These are phyloP conservation scores for Eilema sororculum DNA, from an alignment of 2,888 invertebrate species.

Conservation along the genomic window DNA sequence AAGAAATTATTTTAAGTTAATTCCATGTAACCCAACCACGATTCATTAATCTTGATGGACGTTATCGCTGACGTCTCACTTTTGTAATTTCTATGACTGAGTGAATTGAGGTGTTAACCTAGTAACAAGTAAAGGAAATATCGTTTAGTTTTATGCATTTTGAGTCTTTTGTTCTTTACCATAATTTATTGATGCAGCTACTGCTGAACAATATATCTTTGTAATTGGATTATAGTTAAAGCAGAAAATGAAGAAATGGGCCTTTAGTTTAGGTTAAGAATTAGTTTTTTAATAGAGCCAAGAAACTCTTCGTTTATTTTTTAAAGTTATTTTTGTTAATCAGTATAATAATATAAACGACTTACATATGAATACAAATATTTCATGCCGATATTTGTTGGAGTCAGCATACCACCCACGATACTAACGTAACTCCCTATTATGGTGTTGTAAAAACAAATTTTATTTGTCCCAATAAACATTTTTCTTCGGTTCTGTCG, in stretches of 20 bases:
- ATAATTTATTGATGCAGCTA: background rate
- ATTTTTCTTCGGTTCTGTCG: background rate
- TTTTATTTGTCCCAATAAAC: slow-evolving; percentile 19
- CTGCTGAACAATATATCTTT: background rate
- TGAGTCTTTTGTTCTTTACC: background rate
- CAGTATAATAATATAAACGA: too few species aligned
- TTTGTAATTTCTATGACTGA: slow-evolving; percentile 41
- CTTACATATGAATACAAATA: background rate
- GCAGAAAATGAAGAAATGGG: background rate
- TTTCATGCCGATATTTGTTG: background rate
- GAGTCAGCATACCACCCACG: background rate
- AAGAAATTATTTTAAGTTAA: slow-evolving; percentile 49
- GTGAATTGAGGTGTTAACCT: slow-evolving; percentile 20
- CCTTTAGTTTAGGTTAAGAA: background rate
- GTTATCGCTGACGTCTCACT: slow-evolving; percentile 46
- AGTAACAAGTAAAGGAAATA: slow-evolving; percentile 3
- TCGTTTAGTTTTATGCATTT: slow-evolving; percentile 7
- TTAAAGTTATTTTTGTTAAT: too few species aligned
- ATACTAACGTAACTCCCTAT: background rate
- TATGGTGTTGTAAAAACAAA: slow-evolving; percentile 2
- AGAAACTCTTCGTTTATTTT: too few species aligned
- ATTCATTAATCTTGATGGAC: slow-evolving; percentile 51
- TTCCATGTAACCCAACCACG: slow-evolving; percentile 39
- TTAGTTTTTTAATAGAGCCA: background rate
- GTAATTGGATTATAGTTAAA: background rate